Evolutionary conservation across 2,797 vertebrate species (phyloP).

Genomic region (Gadopsis marmoratus): DNA sequence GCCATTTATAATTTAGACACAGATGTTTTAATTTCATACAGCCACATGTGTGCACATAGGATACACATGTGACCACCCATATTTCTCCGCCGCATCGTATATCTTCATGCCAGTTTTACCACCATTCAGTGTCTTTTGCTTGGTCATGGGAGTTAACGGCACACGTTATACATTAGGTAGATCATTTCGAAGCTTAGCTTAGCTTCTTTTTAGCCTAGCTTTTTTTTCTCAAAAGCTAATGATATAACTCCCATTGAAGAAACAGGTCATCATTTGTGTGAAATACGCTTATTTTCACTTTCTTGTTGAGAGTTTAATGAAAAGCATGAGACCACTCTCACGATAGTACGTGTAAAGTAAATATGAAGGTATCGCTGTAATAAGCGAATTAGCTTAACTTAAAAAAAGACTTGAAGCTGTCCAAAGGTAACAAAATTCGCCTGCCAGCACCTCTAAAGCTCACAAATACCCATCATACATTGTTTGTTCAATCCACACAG

Average conservation of each 20-base stretch:
- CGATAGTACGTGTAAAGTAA: not conserved
- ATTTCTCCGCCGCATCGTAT: constrained; percentile 2
- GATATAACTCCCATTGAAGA: not conserved
- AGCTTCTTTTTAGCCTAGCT: no score
- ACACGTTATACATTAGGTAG: not conserved
- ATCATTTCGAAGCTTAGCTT: not conserved
- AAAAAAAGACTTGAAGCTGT: constrained; percentile 5
- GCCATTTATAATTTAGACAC: constrained; percentile 53
- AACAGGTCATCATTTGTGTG: not conserved
- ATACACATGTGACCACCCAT: constrained; percentile 13
- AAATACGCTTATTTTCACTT: not conserved
- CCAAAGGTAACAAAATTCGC: not conserved
- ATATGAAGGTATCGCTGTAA: not conserved
- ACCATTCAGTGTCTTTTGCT: not conserved
- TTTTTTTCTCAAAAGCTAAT: not conserved
- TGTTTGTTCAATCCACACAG: not conserved
- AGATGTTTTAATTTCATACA: constrained; percentile 61
- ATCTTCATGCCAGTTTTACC: not conserved
- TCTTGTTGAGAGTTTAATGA: not conserved
- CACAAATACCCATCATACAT: not conserved
- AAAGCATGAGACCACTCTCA: not conserved
- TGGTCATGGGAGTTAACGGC: not conserved
- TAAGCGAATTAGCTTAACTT: not conserved
- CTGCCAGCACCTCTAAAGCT: not conserved
- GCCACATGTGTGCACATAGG: constrained; percentile 10